A percentile compares a stretch with the other conserved stretches of the same genome.
Conservation (phyloP, 2,888 invertebrate species). For the Lottia gigantea region DNA sequence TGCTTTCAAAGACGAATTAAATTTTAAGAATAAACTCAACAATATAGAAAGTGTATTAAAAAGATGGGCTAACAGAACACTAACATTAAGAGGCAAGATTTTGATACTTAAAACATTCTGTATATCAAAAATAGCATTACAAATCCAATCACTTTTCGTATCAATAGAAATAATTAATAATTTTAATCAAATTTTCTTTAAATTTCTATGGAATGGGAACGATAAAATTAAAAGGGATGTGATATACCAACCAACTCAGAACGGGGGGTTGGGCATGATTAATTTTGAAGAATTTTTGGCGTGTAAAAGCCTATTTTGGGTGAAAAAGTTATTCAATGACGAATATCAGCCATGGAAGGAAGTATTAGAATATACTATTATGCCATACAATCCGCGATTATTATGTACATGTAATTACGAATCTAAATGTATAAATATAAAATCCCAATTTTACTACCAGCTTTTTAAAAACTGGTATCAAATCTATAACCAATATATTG, state of each 20-base stretch:
- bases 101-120: background rate
- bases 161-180: background rate
- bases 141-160: background rate
- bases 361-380: too few relatives aligned
- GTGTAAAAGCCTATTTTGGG: too few relatives aligned
- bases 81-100: background rate
- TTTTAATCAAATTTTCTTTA: background rate
- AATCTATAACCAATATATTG: too few relatives aligned
- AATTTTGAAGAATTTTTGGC: too few relatives aligned
- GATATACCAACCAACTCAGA: background rate
- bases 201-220: background rate
- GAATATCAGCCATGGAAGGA: too few relatives aligned
- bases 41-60: background rate
- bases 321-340: too few relatives aligned
- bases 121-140: background rate
- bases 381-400: too few relatives aligned
- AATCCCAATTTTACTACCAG: too few relatives aligned
- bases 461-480: too few relatives aligned
- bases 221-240: background rate
- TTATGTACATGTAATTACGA: too few relatives aligned
- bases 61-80: background rate
- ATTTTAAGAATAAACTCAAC: background rate
- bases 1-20: background rate
- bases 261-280: constrained; percentile 74
- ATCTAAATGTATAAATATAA: too few relatives aligned